These are phyloP conservation scores for Neocrepidodera transversa DNA, from an alignment of 2,888 invertebrate species.

Conservation along the genomic window DNA sequence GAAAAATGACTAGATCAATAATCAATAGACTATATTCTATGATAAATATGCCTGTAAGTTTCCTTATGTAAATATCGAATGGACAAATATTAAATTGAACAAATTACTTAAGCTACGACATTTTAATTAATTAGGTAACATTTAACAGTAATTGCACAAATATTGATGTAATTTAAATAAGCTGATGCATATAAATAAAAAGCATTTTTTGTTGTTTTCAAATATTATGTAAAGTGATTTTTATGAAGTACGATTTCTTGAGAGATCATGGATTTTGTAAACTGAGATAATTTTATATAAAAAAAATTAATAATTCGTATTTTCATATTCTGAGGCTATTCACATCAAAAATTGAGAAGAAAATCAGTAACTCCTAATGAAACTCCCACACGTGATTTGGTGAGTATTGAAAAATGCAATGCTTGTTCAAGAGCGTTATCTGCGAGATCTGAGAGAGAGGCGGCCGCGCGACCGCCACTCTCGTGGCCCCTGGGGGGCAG, in stretches of 20 bases:
- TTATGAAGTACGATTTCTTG: no score
- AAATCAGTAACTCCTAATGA: slow-evolving; percentile 42
- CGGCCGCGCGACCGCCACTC: slow-evolving; percentile 46
- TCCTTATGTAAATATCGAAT: background rate
- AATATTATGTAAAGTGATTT: no score
- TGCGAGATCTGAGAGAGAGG: slow-evolving; percentile 52
- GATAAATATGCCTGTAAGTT: slow-evolving; percentile 1
- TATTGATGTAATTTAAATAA: no score
- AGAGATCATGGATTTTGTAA: no score
- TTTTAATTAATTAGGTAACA: background rate
- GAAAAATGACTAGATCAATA: slow-evolving; percentile 13
- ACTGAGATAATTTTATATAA: no score
- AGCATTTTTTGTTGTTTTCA: no score
- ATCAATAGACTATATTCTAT: slow-evolving; percentile 7
- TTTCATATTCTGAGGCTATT: no score
- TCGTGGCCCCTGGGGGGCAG: slow-evolving; percentile 43
- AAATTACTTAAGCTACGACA: background rate
- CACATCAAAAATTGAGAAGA: slow-evolving; percentile 18
- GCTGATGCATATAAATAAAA: no score
- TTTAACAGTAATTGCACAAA: no score
- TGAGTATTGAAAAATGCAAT: slow-evolving; percentile 57
- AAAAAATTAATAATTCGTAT: no score
- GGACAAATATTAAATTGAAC: background rate
- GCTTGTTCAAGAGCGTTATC: slow-evolving; percentile 57
- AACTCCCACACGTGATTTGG: slow-evolving; percentile 52